Base-by-base conservation (phyloP, 2,797 vertebrate species). In the Pampus argenteus region DNA sequence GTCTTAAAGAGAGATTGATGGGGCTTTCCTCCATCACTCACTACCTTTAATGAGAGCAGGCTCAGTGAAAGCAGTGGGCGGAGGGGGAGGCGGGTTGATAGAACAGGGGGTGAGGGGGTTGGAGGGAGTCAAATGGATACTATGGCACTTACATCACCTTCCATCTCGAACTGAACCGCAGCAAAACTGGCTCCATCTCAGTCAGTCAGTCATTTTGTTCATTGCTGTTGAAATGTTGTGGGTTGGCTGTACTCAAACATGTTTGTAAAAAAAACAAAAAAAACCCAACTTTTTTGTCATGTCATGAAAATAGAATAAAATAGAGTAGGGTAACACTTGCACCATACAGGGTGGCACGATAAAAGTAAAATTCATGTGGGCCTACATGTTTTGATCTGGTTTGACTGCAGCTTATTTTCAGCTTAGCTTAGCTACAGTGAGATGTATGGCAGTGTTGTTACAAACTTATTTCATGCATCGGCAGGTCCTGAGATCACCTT, bases 1-100 rank as follows among this genome's bases (percentile, higher is more conserved):
- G 91, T 91, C 89, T 66, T 76, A 20, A 59, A 72, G 73, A 59
- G 59, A 88, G 81, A 88, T 87, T 71, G 84, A 92, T 88, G 76
- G 44, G 18, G 9, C 47, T 66, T 60, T 67, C 74, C 62, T 92
- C 80, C 83, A 80, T 93, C 85, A 88, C 79, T 67, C 59, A 4
- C 64, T 74, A 86, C 80, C 81, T 82, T 81, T 82, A 91, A 91
- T 90, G 82, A 83, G 78, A 9, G n/a, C 63, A 36, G 66, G 52
- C 64, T 59, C 69, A 71, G 62, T 78, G 75, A 90, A 86, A 84
- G 78, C 34, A 15, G 5, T 38, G 50, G 57, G 48, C 2, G 22
- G 60, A 45, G 40, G 67, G 31, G 65, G 56, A 59, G 60, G 31
- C 1, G 17, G 34, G n/a, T 31, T 1, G 9, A 18, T 22, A 11